Evolutionary conservation across 2,113 vertebrate species (phyloP).

Genomic region (Eleginops maclovinus): DNA sequence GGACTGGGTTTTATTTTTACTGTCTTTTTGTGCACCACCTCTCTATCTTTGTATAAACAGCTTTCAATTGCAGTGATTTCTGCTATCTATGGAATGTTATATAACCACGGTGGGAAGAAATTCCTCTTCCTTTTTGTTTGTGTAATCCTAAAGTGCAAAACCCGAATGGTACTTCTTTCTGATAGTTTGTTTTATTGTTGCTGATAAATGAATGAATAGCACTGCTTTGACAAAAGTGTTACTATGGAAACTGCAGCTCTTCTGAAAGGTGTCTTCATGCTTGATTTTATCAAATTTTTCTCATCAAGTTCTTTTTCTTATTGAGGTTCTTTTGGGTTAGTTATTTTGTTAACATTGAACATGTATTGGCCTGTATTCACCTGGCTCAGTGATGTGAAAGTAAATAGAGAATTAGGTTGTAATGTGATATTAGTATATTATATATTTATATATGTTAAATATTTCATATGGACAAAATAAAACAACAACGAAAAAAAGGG

Average conservation of each 20-base stretch:
- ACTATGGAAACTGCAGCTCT: slow-evolving; percentile 23
- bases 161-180: neutral
- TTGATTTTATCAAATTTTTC: neutral
- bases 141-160: neutral
- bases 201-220: slow-evolving; percentile 1
- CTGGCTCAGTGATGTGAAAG: neutral
- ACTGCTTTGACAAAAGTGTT: slow-evolving; percentile 3
- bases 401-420: neutral
- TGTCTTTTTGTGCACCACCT: neutral
- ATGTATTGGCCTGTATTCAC: neutral
- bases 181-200: neutral
- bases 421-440: too few species aligned
- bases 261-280: neutral
- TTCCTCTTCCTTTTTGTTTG: too few species aligned
- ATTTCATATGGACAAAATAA: too few species aligned
- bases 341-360: neutral
- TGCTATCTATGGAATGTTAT: neutral
- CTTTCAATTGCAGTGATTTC: neutral
- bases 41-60: neutral
- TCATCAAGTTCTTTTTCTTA: neutral
- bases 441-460: too few species aligned
- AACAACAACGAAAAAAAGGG: too few species aligned
- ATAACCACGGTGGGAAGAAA: neutral
- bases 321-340: neutral
- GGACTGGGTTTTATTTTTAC: neutral